These are phyloP conservation scores for Elanoides forficatus DNA, from an alignment of 2,113 vertebrate species.

Conservation along the genomic window DNA sequence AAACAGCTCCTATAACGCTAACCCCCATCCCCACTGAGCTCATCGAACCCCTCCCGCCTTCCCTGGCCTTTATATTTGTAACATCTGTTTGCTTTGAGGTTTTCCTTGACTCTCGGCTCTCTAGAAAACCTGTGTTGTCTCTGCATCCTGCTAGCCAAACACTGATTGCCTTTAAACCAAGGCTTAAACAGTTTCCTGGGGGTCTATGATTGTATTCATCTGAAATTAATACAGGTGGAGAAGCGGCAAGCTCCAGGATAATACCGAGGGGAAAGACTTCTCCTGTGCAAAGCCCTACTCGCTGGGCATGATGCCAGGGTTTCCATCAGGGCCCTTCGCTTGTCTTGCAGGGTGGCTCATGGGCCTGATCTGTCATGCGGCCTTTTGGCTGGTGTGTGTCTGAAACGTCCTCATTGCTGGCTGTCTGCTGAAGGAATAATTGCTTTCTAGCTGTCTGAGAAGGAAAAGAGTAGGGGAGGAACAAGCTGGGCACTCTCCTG, in stretches of 20 bases:
- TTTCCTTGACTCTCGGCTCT: neutral
- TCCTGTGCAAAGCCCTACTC: neutral
- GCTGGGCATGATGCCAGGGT: neutral
- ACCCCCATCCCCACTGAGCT: neutral
- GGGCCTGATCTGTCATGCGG: fast-evolving
- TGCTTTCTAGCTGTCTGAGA: neutral
- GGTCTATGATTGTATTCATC: neutral
- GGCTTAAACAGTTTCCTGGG: neutral
- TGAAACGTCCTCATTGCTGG: neutral
- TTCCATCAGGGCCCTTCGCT: neutral
- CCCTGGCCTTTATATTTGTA: neutral
- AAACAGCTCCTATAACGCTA: neutral
- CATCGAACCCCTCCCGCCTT: fast-evolving
- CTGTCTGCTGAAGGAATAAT: neutral
- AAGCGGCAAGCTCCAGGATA: neutral
- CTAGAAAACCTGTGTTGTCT: neutral
- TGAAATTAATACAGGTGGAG: neutral
- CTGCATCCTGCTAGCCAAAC: neutral
- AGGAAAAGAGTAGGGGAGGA: neutral
- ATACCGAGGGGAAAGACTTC: neutral
- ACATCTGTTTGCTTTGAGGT: neutral
- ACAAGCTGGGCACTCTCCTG: neutral
- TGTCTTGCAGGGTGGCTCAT: neutral
- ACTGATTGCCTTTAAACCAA: neutral
- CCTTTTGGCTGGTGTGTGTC: neutral